A percentile compares a stretch with the other conserved stretches of the same genome.
Conservation (phyloP, 2,888 invertebrate genomes). For the Folsomia candida region DNA sequence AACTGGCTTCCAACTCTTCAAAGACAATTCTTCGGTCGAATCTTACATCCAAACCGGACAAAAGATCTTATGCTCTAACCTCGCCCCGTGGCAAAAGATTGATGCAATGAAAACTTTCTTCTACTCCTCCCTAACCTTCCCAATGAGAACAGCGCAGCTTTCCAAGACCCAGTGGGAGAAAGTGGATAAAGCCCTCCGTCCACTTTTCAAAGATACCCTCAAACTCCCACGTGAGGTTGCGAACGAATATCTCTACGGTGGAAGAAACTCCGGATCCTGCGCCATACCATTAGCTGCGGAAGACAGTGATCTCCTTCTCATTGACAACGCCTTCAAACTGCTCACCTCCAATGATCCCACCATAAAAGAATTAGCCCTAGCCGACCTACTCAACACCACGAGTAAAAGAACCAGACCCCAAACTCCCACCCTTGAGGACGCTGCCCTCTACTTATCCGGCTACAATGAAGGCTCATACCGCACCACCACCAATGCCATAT, state of each 20-base stretch:
- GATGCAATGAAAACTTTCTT: slow-evolving; percentile 48
- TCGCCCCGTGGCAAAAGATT: slow-evolving; percentile 50
- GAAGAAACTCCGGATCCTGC: slow-evolving; percentile 7
- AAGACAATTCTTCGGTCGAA: too few species aligned
- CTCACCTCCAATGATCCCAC: slow-evolving; percentile 13
- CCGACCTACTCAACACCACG: neutral
- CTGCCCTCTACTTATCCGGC: too few species aligned
- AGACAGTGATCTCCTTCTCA: slow-evolving; percentile 27
- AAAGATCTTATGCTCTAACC: slow-evolving; percentile 27
- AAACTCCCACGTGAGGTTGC: slow-evolving; percentile 24
- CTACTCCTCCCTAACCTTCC: slow-evolving; percentile 20
- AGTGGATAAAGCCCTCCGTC: slow-evolving; percentile 19
- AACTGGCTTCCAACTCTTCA: too few species aligned
- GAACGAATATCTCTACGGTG: slow-evolving; percentile 38
- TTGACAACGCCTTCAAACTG: slow-evolving; percentile 28
- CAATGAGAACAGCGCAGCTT: slow-evolving; percentile 17
- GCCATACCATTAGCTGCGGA: slow-evolving; percentile 26
- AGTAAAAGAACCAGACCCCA: neutral
- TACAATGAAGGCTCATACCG: too few species aligned
- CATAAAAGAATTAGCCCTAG: neutral
- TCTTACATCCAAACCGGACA: too few species aligned
- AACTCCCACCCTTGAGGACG: too few species aligned
- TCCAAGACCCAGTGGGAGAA: slow-evolving; percentile 20
- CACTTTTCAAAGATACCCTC: slow-evolving; percentile 18
- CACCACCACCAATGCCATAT: too few species aligned